Conservation (phyloP, 2,888 invertebrate genomes). For the Brachylomia viminalis region DNA sequence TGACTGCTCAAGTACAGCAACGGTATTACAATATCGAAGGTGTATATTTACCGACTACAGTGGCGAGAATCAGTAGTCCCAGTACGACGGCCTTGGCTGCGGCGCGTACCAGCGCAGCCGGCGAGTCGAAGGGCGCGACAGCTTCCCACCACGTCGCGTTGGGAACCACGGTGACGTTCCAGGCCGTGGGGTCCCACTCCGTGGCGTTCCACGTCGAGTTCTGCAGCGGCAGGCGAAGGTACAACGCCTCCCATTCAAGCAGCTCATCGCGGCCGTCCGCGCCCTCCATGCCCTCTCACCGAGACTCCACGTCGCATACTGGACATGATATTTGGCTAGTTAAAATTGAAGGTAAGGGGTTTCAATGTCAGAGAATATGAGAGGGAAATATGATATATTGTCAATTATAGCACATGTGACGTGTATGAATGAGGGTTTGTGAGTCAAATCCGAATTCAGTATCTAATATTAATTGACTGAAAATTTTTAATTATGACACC, state of each 20-base stretch:
- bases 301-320: conserved; percentile 81
- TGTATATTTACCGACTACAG: conserved; percentile 90
- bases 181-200: conserved; percentile 79
- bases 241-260: conserved; percentile 86
- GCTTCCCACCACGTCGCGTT: conserved; percentile 85
- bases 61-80: conserved; percentile 91
- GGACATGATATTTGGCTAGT: conserved; percentile 44
- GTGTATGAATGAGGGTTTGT: neutral
- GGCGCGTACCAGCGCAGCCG: conserved; percentile 91
- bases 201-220: conserved; percentile 83
- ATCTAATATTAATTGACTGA: neutral
- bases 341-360: conserved; percentile 22
- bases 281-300: conserved; percentile 89
- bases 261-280: conserved; percentile 84
- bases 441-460: neutral
- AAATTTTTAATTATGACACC: neutral
- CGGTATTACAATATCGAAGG: conserved; percentile 33
- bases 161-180: conserved; percentile 81
- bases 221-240: conserved; percentile 80
- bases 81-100: conserved; percentile 91
- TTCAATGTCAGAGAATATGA: conserved; percentile 15
- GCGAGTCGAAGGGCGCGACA: conserved; percentile 87
- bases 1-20: neutral
- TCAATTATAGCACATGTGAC: neutral
- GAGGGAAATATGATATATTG: neutral